Evolutionary conservation across 2,113 vertebrate species (phyloP).

Genomic region (Petrocephalus zakoni): DNA sequence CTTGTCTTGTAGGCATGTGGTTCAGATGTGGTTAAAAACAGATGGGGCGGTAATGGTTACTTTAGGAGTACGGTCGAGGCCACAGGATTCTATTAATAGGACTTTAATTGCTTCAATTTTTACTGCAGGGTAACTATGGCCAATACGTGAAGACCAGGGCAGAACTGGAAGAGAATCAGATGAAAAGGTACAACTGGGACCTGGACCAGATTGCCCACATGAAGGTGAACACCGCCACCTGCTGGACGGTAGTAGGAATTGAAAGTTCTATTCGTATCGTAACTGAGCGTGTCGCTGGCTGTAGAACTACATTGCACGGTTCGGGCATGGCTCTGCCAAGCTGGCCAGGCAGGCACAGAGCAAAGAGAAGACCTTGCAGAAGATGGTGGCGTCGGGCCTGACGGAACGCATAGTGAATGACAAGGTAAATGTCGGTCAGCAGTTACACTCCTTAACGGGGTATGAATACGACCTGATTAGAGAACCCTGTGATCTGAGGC

Average conservation of each 20-base stretch:
- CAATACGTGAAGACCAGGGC: conserved; percentile 95
- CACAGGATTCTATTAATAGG: not conserved
- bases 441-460: not conserved
- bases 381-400: conserved; percentile 96
- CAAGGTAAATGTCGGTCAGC: conserved; percentile 66
- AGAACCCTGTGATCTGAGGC: not conserved
- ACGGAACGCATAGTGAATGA: conserved; percentile 92
- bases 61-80: not conserved
- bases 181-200: conserved; percentile 98
- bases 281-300: not conserved
- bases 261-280: not conserved
- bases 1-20: not conserved
- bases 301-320: conserved; percentile 96
- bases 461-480: not conserved
- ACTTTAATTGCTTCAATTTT: conserved; percentile 33
- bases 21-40: conserved; percentile 4
- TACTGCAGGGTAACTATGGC: conserved; percentile 87
- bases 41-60: not conserved
- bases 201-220: conserved; percentile 97
- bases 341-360: conserved; percentile 94
- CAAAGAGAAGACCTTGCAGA: conserved; percentile 98
- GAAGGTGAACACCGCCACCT: conserved; percentile 69
- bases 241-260: not conserved
- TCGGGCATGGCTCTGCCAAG: conserved; percentile 94
- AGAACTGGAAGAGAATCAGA: conserved; percentile 96